These are phyloP conservation scores for Lumbricus terrestris DNA, from an alignment of 2,888 invertebrate species.

Conservation along the genomic window DNA sequence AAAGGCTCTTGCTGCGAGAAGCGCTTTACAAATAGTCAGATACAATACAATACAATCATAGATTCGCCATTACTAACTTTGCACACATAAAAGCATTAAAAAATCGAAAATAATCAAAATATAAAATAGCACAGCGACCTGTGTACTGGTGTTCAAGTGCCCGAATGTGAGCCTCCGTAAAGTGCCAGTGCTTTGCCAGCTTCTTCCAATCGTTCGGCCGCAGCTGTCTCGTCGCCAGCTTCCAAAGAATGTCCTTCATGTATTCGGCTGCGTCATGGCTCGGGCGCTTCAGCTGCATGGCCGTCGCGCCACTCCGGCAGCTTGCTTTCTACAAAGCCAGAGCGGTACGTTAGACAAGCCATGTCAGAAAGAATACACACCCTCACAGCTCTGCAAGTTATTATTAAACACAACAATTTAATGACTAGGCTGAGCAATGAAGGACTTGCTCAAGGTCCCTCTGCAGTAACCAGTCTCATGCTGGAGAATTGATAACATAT, in stretches of 20 bases:
- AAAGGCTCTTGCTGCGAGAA: too few species aligned
- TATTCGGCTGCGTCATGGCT: constrained; percentile 35
- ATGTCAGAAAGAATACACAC: not conserved
- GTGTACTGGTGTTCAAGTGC: constrained; percentile 74
- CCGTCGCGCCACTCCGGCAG: not conserved
- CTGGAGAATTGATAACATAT: too few species aligned
- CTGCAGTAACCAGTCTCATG: too few species aligned
- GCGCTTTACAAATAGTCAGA: too few species aligned
- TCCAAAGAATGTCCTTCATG: constrained; percentile 55
- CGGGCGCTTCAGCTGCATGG: constrained; percentile 30
- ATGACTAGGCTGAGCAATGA: too few species aligned
- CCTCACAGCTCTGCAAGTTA: not conserved
- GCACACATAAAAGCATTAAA: not conserved
- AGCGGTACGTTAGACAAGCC: too few species aligned
- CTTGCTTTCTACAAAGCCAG: not conserved
- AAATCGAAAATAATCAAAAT: not conserved
- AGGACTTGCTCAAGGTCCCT: too few species aligned
- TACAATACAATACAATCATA: too few species aligned
- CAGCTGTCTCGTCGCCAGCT: constrained; percentile 62
- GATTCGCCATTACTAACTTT: too few species aligned
- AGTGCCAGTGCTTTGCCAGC: constrained; percentile 69
- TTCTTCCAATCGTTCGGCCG: constrained; percentile 69
- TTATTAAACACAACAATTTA: too few species aligned
- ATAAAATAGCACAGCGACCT: constrained; percentile 59
- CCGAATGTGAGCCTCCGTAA: constrained; percentile 70